Evolutionary conservation across 1,140 invertebrate genomes (phyloP), one percentile per base, ranked within the genome.

Genomic region (Pachypsylla venusta): DNA sequence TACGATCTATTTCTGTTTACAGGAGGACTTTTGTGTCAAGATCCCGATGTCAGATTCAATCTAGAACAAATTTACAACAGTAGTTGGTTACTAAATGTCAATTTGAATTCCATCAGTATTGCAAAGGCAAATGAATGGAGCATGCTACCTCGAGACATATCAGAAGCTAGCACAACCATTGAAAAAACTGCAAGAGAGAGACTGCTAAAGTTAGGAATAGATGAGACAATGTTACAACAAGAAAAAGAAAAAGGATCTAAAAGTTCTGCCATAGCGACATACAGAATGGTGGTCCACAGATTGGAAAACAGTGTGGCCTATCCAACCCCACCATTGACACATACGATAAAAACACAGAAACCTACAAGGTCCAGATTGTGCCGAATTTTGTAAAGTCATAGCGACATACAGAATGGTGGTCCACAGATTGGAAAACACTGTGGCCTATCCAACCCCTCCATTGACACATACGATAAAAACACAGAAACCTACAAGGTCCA

Each of bases 401-500:
- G 81, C 80, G 1, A 76, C 77, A 13, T 83, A 81, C 65, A 67
- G 80, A 48, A 80, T 81, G 53, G 66, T 80, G 7, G 64, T 80
- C 24, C 77, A 81, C 63, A 67, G 74, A 35, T 63, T 79, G 5
- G 42, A 48, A 22, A 48, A 48, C 42, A 48, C 16, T 48, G 42
- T 48, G 5, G 42, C 42, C 4, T 48, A 48, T 48, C 42, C 42
- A 4, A 3, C 4, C 4, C 42, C 42, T 48, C 42, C 42, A 3
- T 3, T 48, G 4, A 48, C 42, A 4, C 42, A 48, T n/a, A 48
- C 42, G 16, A n/a, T 48, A n/a, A 48, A 48, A 22, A 10, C 4
- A n/a, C 5, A 48, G 7, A 48, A 48, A 48, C 42, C 42, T 4
- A 22, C 42, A n/a, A 48, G 22, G 42, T 48, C 42, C 4, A 48